Evolutionary conservation across 2,113 vertebrate species (phyloP).

Genomic region (Trichechus manatus): DNA sequence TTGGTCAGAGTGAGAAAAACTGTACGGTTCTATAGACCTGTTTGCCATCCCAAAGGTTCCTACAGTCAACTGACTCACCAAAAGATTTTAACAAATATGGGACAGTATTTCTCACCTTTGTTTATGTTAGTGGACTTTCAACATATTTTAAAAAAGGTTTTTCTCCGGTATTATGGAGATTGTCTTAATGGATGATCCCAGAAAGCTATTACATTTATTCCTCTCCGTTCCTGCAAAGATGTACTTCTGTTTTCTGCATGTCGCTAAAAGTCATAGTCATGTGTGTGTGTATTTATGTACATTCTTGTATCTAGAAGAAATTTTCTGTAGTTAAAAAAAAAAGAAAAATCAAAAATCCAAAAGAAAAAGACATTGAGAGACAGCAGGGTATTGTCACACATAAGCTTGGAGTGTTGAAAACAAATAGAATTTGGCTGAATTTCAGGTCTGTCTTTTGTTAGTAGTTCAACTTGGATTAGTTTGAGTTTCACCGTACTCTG

Average conservation of each 20-base stretch:
- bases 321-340: neutral
- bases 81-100: neutral
- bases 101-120: neutral
- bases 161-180: neutral
- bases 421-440: neutral
- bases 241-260: neutral
- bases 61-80: neutral
- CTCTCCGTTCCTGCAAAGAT: neutral
- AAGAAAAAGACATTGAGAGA: neutral
- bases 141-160: neutral
- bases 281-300: neutral
- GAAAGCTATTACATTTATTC: neutral
- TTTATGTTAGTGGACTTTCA: neutral
- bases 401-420: neutral
- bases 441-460: neutral
- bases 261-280: neutral
- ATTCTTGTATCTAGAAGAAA: neutral
- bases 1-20: too few relatives aligned
- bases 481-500: neutral
- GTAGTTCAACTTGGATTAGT: neutral
- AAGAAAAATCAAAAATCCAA: neutral
- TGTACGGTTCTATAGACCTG: too few relatives aligned
- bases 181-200: neutral
- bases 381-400: too few relatives aligned
- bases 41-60: too few relatives aligned